These are phyloP conservation scores for Subacronicta megacephala DNA, from an alignment of 2,888 invertebrate species.

Conservation along the genomic window DNA sequence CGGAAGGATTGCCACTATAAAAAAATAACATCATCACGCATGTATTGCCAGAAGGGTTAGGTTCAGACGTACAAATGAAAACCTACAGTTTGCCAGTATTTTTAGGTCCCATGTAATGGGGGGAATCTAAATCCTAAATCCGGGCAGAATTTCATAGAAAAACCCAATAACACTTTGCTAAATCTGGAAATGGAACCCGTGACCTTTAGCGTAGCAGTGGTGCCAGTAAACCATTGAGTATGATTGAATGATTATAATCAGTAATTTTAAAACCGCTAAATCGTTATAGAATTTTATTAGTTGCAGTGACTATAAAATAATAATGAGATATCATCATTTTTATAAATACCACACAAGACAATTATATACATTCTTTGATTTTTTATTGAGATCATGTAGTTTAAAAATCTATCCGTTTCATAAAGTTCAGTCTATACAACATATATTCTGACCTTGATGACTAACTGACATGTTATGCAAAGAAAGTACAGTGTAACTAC, in stretches of 20 bases:
- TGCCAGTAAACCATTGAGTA: no score
- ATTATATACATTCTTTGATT: background rate
- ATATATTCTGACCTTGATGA: constrained; percentile 76
- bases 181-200: no score
- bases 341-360: background rate
- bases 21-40: no score
- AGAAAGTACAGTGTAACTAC: constrained; percentile 77
- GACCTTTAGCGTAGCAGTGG: no score
- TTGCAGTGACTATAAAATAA: background rate
- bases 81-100: no score
- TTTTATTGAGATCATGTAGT: constrained; percentile 9
- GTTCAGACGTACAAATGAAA: no score
- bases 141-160: no score
- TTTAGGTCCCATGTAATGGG: no score
- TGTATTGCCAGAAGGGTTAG: no score
- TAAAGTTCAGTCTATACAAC: constrained; percentile 54
- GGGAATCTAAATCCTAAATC: no score
- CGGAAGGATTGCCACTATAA: no score
- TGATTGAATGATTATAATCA: constrained; percentile 8
- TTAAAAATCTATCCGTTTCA: constrained; percentile 23
- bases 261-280: constrained; percentile 25
- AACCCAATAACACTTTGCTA: no score
- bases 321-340: constrained; percentile 23
- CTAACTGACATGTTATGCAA: constrained; percentile 73
- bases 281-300: constrained; percentile 1